Conservation (phyloP, 2,888 invertebrate genomes). For the Ctena decussata region DNA sequence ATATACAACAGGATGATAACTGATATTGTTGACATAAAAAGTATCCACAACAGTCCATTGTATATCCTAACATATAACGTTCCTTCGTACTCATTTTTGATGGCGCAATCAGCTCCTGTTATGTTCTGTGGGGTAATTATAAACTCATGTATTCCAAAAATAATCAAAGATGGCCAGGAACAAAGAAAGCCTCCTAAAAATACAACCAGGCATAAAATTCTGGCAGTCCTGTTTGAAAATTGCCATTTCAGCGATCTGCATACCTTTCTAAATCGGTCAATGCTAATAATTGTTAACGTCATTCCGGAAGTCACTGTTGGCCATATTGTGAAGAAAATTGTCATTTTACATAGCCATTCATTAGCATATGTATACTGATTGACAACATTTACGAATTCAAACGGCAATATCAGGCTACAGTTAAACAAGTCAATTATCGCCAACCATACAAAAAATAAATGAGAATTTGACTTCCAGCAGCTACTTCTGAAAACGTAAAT, state of each 20-base stretch:
- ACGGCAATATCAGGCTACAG: conserved; percentile 37
- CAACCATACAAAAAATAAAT: conserved; percentile 52
- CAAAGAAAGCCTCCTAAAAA: conserved; percentile 27
- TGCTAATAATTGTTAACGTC: conserved; percentile 42
- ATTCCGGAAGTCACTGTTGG: conserved; percentile 46
- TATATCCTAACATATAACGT: conserved; percentile 30
- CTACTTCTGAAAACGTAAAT: conserved; percentile 26
- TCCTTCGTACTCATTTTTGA: conserved; percentile 40
- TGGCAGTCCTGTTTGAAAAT: conserved; percentile 36
- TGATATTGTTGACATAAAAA: conserved; percentile 29
- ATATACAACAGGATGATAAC: conserved; percentile 34
- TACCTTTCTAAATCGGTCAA: conserved; percentile 53
- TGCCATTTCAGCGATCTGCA: conserved; percentile 48
- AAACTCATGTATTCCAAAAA: conserved; percentile 47
- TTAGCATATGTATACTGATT: conserved; percentile 46
- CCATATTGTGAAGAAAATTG: conserved; percentile 55
- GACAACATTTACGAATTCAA: conserved; percentile 49
- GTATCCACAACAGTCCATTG: conserved; percentile 42
- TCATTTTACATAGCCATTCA: conserved; percentile 53
- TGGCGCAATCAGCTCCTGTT: conserved; percentile 46
- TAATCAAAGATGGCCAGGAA: conserved; percentile 51
- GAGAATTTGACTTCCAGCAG: conserved; percentile 39
- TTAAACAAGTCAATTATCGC: conserved; percentile 49
- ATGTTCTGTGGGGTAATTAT: conserved; percentile 24
- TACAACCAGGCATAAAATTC: conserved; percentile 16